Conservation (phyloP, 1,140 invertebrate genomes). For the Musca vetustissima region DNA sequence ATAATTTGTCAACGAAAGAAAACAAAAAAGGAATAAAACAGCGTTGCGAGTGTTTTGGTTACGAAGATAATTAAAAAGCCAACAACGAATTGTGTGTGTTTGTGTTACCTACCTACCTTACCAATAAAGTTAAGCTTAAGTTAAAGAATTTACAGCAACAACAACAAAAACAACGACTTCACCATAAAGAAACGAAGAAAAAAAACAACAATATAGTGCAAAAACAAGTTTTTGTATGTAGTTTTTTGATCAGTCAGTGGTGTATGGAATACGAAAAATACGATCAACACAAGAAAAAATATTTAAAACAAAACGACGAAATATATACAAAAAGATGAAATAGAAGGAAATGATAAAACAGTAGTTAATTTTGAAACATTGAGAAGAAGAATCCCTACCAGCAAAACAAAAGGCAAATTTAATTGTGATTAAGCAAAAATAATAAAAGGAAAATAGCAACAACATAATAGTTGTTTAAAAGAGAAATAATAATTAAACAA, state of each 20-base stretch:
- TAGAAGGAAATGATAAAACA: too few relatives aligned
- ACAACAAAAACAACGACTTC: slow-evolving; percentile 20
- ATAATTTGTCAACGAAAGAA: not conserved
- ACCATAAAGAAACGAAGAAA: not conserved
- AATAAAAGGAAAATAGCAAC: too few relatives aligned
- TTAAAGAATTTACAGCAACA: slow-evolving; percentile 15
- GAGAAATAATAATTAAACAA: too few relatives aligned
- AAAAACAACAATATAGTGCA: slow-evolving; percentile 7
- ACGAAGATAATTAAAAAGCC: slow-evolving; percentile 3
- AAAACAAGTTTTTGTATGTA: slow-evolving; percentile 16
- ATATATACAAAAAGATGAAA: too few relatives aligned
- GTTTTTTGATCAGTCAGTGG: too few relatives aligned
- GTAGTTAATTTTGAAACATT: too few relatives aligned
- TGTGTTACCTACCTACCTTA: too few relatives aligned
- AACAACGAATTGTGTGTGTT: slow-evolving; percentile 20
- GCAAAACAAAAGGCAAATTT: too few relatives aligned
- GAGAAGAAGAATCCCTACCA: too few relatives aligned
- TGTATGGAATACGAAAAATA: not conserved
- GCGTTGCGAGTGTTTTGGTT: not conserved
- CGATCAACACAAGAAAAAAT: not conserved
- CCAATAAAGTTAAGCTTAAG: not conserved
- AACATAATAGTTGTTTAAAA: too few relatives aligned
- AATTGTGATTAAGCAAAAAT: too few relatives aligned
- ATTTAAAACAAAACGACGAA: not conserved
- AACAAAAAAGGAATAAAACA: slow-evolving; percentile 3